Evolutionary conservation across 2,113 vertebrate species (phyloP).

Genomic region (Xiphorhynchus elegans): DNA sequence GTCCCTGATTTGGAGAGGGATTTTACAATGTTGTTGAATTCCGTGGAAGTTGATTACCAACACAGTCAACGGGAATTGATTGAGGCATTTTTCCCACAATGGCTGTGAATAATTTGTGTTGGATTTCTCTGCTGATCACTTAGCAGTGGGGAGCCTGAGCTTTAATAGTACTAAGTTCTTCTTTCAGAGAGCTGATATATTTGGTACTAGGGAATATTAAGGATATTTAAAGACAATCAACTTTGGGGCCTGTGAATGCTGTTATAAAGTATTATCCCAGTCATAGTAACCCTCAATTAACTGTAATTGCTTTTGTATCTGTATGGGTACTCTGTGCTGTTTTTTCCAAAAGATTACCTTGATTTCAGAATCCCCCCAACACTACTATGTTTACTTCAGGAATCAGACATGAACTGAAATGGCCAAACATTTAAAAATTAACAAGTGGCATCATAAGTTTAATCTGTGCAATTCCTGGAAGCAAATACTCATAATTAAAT

Average conservation of each 20-base stretch:
- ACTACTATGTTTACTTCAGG: not conserved
- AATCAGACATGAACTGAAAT: conserved; percentile 39
- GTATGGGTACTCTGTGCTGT: not conserved
- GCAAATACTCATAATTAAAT: conserved; percentile 66
- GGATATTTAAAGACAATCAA: not conserved
- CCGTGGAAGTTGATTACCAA: not conserved
- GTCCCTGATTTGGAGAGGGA: not conserved
- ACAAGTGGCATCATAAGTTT: conserved; percentile 57
- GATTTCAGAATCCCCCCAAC: conserved; percentile 28
- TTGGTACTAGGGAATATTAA: not conserved
- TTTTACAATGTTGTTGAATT: not conserved
- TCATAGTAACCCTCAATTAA: conserved; percentile 1
- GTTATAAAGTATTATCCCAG: not conserved
- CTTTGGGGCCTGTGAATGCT: not conserved
- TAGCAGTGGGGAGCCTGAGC: not conserved
- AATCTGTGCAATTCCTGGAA: conserved; percentile 61
- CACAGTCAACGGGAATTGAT: not conserved
- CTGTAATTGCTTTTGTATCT: not conserved
- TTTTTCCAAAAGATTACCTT: conserved; percentile 5
- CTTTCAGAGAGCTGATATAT: not conserved
- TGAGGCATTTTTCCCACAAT: not conserved
- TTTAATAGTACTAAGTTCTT: not conserved
- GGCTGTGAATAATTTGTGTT: not conserved
- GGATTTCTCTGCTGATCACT: not conserved
- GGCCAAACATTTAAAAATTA: conserved; percentile 57